Conservation (phyloP, 2,113 vertebrate species). For the Oostethus manadensis region DNA sequence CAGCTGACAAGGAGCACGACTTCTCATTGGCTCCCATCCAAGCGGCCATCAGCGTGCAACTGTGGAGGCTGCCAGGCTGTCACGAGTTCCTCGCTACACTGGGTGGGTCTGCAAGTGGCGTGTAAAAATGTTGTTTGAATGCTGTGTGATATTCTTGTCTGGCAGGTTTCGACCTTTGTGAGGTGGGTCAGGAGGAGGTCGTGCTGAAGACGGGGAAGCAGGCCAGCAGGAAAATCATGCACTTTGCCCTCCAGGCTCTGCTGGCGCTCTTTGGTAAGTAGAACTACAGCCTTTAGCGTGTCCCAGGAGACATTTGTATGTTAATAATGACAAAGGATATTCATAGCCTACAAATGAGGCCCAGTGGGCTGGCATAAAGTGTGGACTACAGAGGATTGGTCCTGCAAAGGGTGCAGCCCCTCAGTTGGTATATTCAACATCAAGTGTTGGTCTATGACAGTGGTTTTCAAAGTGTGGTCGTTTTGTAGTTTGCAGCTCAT, state of each 20-base stretch:
- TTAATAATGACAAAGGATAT: too few relatives aligned
- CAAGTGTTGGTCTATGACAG: too few relatives aligned
- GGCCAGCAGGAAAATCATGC: constrained; percentile 84
- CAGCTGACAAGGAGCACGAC: constrained; percentile 88
- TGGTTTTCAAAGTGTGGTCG: too few relatives aligned
- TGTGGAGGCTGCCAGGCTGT: constrained; percentile 93
- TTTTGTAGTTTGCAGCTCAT: too few relatives aligned
- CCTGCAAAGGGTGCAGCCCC: too few relatives aligned
- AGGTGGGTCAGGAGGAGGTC: constrained; percentile 95
- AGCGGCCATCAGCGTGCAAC: constrained; percentile 90
- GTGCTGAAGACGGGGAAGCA: constrained; percentile 94
- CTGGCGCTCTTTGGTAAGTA: constrained; percentile 89
- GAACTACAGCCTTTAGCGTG: neutral
- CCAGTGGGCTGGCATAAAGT: too few relatives aligned
- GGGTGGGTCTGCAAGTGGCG: constrained; percentile 68
- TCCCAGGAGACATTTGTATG: too few relatives aligned
- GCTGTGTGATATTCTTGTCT: neutral
- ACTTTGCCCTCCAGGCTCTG: constrained; percentile 91
- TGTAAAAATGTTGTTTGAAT: too few relatives aligned
- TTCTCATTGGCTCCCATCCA: constrained; percentile 83
- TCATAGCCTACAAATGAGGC: too few relatives aligned
- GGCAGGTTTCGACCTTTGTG: constrained; percentile 92
- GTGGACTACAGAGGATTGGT: too few relatives aligned
- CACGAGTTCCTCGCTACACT: constrained; percentile 94
- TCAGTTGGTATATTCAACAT: too few relatives aligned